phyloP scores from a whole-genome alignment of 2,888 invertebrate species.

The Aporophyla lueneburgensis region DNA sequence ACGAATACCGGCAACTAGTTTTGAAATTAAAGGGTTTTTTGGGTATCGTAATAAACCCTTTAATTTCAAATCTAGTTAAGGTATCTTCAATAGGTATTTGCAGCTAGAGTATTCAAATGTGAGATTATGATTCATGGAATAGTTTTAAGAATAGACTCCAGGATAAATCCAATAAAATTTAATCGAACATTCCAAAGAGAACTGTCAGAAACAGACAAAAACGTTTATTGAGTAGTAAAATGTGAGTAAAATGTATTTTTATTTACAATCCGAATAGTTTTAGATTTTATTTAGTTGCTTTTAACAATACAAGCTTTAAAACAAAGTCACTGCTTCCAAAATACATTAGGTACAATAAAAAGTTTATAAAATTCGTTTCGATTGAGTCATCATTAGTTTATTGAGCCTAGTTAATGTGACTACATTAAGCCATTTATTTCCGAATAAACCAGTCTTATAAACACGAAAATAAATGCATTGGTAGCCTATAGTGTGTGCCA shows the following conservation, averaged over 20 bases:
- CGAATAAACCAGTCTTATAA: not conserved
- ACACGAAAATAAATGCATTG: not conserved
- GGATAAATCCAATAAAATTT: slow-evolving; percentile 19
- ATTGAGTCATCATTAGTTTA: slow-evolving; percentile 24
- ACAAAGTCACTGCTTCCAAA: slow-evolving; percentile 32
- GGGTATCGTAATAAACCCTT: no score
- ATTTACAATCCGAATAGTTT: slow-evolving; percentile 72
- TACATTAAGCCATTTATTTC: not conserved
- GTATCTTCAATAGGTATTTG: not conserved
- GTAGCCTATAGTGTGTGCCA: no score
- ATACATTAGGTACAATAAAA: slow-evolving; percentile 17
- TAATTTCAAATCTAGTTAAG: no score
- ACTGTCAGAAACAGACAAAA: slow-evolving; percentile 63
- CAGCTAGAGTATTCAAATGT: not conserved
- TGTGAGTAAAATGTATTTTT: slow-evolving; percentile 73
- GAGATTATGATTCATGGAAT: slow-evolving; percentile 8
- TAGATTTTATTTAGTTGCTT: slow-evolving; percentile 67
- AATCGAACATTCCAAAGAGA: slow-evolving; percentile 29
- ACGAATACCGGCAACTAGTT: not conserved
- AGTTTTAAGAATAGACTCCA: slow-evolving; percentile 26
- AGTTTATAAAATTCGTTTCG: not conserved
- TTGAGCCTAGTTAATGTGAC: not conserved
- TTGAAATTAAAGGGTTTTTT: not conserved
- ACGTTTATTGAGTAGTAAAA: slow-evolving; percentile 72
- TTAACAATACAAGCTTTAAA: slow-evolving; percentile 30